Percentiles rank a stretch among this genome's conserved stretches.
Evolutionary conservation across 92 coral and sea anemone genomes (phyloP).

Genomic region (Porites lobata): DNA sequence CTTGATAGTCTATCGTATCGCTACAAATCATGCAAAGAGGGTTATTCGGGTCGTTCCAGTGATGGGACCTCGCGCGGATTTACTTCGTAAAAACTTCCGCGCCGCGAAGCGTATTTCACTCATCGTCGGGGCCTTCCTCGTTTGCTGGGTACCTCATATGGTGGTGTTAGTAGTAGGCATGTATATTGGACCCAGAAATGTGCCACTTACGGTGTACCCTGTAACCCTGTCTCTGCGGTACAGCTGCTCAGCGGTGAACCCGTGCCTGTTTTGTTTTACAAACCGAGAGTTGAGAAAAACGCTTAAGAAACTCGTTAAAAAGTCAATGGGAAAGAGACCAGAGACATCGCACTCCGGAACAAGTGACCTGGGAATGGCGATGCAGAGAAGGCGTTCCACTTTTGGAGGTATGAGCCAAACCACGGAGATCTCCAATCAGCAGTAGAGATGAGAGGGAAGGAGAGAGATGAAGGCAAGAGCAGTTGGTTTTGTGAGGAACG

Average conservation of each 20-base stretch:
- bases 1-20: constrained; percentile 72
- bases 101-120: constrained; percentile 86
- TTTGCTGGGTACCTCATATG: constrained; percentile 90
- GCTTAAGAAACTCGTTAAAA: constrained; percentile 17
- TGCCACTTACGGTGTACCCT: constrained; percentile 69
- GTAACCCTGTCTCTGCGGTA: constrained; percentile 81
- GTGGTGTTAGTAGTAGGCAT: constrained; percentile 61
- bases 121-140: constrained; percentile 80
- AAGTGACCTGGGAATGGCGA: background rate
- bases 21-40: constrained; percentile 76
- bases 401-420: constrained; percentile 20
- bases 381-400: constrained; percentile 15
- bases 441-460: background rate
- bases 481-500: background rate
- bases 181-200: constrained; percentile 50
- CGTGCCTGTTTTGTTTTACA: constrained; percentile 83
- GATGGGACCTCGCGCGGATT: constrained; percentile 38
- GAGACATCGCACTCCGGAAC: background rate
- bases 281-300: constrained; percentile 80
- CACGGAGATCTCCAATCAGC: constrained; percentile 13
- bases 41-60: constrained; percentile 56
- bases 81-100: constrained; percentile 76
- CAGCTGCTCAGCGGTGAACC: constrained; percentile 87
- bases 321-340: background rate
- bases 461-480: background rate